phyloP scores from a whole-genome alignment of 2,113 vertebrate genomes.

The Sylvicapra grimmia region DNA sequence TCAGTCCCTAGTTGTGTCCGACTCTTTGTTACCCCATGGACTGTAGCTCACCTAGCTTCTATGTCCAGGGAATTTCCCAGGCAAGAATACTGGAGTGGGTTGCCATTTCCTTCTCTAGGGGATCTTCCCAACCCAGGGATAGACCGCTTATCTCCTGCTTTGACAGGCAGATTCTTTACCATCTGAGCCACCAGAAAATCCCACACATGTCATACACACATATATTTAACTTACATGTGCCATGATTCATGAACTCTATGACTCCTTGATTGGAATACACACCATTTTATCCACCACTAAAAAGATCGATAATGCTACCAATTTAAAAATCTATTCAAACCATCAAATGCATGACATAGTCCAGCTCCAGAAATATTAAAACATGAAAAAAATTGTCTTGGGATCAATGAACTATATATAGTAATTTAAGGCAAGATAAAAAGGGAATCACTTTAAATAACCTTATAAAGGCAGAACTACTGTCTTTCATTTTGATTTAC shows the following conservation, averaged over 20 bases:
- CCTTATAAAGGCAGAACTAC: neutral
- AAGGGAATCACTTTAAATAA: neutral
- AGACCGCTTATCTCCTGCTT: neutral
- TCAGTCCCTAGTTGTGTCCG: fast-evolving
- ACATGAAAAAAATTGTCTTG: neutral
- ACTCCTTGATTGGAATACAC: neutral
- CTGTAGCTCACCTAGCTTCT: neutral
- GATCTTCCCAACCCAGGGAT: neutral
- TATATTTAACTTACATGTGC: neutral
- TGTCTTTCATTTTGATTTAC: neutral
- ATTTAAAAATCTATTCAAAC: neutral
- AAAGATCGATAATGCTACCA: neutral
- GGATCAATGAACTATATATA: neutral
- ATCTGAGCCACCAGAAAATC: neutral
- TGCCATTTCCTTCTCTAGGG: neutral
- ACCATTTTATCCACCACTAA: neutral
- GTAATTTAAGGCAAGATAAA: neutral
- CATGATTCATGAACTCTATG: neutral
- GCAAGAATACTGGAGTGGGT: neutral
- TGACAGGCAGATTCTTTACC: neutral
- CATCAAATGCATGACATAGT: neutral
- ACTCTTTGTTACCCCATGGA: neutral
- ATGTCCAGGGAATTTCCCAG: neutral
- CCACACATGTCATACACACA: neutral
- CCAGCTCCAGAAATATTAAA: neutral